Conservation (phyloP, 2,888 invertebrate genomes). For the Eucera pruinosa region DNA sequence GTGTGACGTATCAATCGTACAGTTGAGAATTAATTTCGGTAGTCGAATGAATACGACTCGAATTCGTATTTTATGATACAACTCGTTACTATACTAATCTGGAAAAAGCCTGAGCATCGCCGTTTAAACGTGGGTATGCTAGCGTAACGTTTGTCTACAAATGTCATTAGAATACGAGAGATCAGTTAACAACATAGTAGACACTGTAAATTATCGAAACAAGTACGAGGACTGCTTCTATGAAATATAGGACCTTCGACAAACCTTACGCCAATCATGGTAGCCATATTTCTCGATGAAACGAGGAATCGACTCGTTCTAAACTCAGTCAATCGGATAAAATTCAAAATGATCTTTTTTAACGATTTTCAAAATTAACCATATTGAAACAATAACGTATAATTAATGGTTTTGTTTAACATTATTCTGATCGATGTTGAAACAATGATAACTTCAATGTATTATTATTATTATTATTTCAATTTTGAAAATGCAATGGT, state of each 20-base stretch:
- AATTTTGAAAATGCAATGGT: background rate
- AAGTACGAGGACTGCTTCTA: conserved; percentile 33
- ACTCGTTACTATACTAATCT: background rate
- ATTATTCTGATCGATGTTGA: background rate
- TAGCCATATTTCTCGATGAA: conserved; percentile 25
- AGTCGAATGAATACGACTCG: background rate
- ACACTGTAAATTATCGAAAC: conserved; percentile 31
- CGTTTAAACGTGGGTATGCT: conserved; percentile 57
- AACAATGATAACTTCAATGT: background rate
- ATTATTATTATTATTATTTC: background rate
- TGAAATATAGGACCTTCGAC: conserved; percentile 48
- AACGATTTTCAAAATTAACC: background rate
- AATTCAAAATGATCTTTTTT: background rate
- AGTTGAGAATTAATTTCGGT: conserved; percentile 7
- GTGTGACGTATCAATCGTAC: conserved; percentile 57
- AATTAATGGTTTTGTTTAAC: no score
- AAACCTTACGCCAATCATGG: conserved; percentile 51
- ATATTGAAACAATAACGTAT: no score
- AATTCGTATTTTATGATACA: conserved; percentile 5
- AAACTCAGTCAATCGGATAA: background rate
- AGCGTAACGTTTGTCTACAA: conserved; percentile 61
- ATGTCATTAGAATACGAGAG: conserved; percentile 45
- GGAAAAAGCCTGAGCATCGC: conserved; percentile 49
- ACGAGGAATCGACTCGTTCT: conserved; percentile 25
- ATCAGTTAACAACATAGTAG: conserved; percentile 34